A percentile compares a stretch with the other conserved stretches of the same genome.
Conservation (phyloP, 92 coral and sea anemone genomes). For the Micromussa lordhowensis region DNA sequence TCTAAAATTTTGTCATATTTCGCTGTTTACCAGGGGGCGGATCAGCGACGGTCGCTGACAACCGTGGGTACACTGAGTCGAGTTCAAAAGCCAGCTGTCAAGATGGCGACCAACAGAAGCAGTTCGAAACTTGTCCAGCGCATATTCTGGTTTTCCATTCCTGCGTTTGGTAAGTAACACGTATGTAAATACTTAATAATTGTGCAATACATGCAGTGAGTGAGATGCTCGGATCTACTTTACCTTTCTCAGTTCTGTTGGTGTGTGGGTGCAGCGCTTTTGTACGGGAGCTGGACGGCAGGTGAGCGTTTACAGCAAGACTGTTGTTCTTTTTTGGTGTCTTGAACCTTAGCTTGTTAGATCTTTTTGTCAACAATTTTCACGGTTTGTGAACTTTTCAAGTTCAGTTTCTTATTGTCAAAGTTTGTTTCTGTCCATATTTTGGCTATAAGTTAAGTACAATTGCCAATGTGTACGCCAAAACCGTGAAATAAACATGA, state of each 20-base stretch:
- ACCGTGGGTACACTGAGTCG: slow-evolving; percentile 8
- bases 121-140: neutral
- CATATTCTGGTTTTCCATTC: neutral
- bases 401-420: too few species aligned
- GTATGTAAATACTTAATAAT: neutral
- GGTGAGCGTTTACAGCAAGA: slow-evolving; percentile 14
- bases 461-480: too few species aligned
- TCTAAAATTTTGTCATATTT: too few species aligned
- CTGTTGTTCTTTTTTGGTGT: neutral
- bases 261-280: slow-evolving; percentile 35
- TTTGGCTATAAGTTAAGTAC: too few species aligned
- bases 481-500: too few species aligned
- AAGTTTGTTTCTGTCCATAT: too few species aligned
- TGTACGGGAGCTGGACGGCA: slow-evolving; percentile 61
- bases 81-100: slow-evolving; percentile 34
- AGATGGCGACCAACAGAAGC: slow-evolving; percentile 9
- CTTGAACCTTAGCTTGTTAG: neutral
- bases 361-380: neutral
- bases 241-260: slow-evolving; percentile 5
- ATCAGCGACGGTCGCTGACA: neutral
- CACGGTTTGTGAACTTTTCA: too few species aligned
- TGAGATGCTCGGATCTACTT: neutral
- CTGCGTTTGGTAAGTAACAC: slow-evolving; percentile 6
- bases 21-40: neutral
- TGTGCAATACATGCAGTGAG: too few species aligned